Evolutionary conservation across 2,888 invertebrate species (phyloP), one percentile per base, ranked within the genome.

Genomic region (Drosophila stalkeri): DNA sequence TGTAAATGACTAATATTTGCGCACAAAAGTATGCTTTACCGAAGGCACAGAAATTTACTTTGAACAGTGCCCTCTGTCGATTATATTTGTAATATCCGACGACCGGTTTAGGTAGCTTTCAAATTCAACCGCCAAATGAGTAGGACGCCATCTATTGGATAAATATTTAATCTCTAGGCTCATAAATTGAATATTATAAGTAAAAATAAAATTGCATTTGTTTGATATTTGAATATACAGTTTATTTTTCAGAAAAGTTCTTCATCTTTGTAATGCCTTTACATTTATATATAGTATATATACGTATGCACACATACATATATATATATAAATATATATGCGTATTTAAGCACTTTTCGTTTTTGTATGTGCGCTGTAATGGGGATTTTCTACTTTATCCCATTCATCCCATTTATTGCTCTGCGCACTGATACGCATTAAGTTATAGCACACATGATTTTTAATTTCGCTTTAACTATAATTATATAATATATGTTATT

Each of bases 201-300:
- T 12, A 11, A 18, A 35, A 2, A 27, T 35, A 47, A 76, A 69
- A 76, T 14, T 8, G 8, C 51, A 8, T 5, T 20, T 1, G 4
- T 62, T 68, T 81, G 57, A 87, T 89, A 82, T 81, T 89, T 81
- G 90, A 89, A 87, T 89, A 87, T 87, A 88, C 90, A 86, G 64
- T 87, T 90, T 89, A 90, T 90, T 90, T 90, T 88, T 82, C 84
- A 82, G 91, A 89, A 90, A 89, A 90, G 75, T 88, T 86, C 56
- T 75, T 85, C 68, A 75, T 81, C 68, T 73, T 80, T 75, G 62
- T 80, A 81, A 86, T 89, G 80, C 84, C 64, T 77, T 81, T 74
- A 81, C 82, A 82, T 75, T 85, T 87, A 82, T 77, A 87, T 82
- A 79, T 76, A 80, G 72, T 75, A 73, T 81, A 67, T 80, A 44